Percentiles rank a stretch among this genome's conserved stretches.
phyloP scores from a whole-genome alignment of 2,113 vertebrate genomes.

The Acrocephalus arundinaceus region DNA sequence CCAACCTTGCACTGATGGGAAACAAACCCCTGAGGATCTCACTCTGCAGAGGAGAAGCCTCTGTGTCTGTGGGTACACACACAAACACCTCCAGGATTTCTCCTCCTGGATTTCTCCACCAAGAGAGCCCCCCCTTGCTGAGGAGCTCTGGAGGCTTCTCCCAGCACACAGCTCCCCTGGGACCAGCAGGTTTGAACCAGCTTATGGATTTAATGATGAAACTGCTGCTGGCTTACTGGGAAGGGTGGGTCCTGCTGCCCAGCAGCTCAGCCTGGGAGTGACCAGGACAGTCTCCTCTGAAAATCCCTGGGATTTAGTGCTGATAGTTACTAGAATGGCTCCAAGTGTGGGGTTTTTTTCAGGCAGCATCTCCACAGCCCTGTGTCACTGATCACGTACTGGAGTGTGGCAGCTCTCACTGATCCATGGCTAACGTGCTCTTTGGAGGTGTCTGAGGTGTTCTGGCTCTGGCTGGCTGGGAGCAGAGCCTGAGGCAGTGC shows the following conservation, averaged over 20 bases:
- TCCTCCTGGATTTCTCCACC: not conserved
- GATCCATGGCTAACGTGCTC: not conserved
- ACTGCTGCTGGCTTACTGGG: not conserved
- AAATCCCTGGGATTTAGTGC: not conserved
- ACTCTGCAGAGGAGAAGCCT: not conserved
- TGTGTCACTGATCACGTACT: fast-evolving
- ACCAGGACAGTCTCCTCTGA: not conserved
- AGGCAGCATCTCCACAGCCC: not conserved
- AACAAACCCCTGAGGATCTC: not conserved
- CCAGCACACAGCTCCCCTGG: not conserved
- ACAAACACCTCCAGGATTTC: not conserved
- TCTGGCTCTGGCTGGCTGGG: not conserved
- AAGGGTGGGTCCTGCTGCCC: not conserved
- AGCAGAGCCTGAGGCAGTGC: not conserved
- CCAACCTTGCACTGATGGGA: not conserved
- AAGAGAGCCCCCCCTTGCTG: not conserved
- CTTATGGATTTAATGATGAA: not conserved
- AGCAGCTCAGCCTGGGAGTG: not conserved
- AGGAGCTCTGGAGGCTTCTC: not conserved
- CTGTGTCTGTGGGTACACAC: not conserved
- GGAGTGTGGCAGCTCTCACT: not conserved
- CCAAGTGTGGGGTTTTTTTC: not conserved
- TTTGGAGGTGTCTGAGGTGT: not conserved
- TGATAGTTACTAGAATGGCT: not conserved
- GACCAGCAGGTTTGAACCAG: not conserved